These are phyloP conservation scores for Sympetrum striolatum DNA, from an alignment of 2,888 invertebrate species.

Conservation along the genomic window DNA sequence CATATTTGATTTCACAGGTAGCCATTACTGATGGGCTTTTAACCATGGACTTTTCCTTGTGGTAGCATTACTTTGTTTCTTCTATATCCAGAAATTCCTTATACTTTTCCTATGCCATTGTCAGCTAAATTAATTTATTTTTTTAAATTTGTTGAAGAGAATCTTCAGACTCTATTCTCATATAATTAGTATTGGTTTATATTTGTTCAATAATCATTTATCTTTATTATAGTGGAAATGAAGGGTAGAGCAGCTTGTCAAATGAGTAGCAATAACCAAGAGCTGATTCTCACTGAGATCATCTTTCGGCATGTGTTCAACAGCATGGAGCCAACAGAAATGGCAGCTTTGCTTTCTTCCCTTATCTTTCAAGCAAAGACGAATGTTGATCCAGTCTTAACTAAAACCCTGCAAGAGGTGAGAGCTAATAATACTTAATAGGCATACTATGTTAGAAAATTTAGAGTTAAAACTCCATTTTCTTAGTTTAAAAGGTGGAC, in stretches of 20 bases:
- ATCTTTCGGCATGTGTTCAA: constrained; percentile 69
- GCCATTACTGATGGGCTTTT: too few species aligned
- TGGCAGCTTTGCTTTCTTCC: constrained; percentile 91
- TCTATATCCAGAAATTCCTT: too few species aligned
- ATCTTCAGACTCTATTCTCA: too few species aligned
- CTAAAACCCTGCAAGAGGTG: constrained; percentile 67
- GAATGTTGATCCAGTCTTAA: constrained; percentile 66
- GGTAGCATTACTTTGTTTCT: too few species aligned
- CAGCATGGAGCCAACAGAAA: constrained; percentile 88
- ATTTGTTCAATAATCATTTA: constrained; percentile 45
- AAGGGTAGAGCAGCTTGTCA: constrained; percentile 88
- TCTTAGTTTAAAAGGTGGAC: not conserved
- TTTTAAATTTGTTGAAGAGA: too few species aligned
- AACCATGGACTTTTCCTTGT: too few species aligned
- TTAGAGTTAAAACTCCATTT: not conserved
- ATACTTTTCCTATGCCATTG: too few species aligned
- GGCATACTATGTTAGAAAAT: not conserved
- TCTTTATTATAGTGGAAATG: constrained; percentile 66
- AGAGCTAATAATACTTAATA: not conserved
- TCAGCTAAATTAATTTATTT: too few species aligned
- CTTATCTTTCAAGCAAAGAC: constrained; percentile 90
- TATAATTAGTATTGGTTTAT: not conserved
- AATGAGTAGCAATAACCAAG: constrained; percentile 79
- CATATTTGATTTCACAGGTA: too few species aligned
- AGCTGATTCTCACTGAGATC: constrained; percentile 91